phyloP scores from a whole-genome alignment of 2,888 invertebrate species.

The Scaptomyza parva region DNA sequence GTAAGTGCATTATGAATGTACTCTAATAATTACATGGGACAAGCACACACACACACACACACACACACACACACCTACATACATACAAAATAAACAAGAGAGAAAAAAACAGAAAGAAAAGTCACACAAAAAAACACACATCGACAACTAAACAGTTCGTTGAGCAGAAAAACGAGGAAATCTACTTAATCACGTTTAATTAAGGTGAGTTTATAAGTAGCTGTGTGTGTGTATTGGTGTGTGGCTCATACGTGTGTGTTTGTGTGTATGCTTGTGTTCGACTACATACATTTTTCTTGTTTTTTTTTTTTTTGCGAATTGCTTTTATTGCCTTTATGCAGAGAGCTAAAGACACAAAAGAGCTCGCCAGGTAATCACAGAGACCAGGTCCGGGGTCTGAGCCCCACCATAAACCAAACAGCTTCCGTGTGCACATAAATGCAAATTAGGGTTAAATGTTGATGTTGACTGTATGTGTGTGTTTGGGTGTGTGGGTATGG shows the following conservation, averaged over 20 bases:
- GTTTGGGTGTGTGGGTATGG: conserved; percentile 12
- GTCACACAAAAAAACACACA: conserved; percentile 40
- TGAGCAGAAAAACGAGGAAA: conserved; percentile 78
- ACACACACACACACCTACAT: conserved; percentile 20
- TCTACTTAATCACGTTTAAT: conserved; percentile 82
- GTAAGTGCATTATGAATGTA: conserved; percentile 52
- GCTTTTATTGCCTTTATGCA: conserved; percentile 70
- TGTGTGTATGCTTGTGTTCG: conserved; percentile 22
- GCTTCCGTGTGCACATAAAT: conserved; percentile 71
- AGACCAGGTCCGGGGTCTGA: conserved; percentile 21
- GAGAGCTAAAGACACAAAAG: conserved; percentile 67
- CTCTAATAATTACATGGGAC: conserved; percentile 58
- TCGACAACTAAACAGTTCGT: conserved; percentile 77
- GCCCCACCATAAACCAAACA: conserved; percentile 48
- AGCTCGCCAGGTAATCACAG: conserved; percentile 69
- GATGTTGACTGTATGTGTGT: conserved; percentile 40
- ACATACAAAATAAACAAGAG: conserved; percentile 7
- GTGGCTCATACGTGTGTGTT: conserved; percentile 29
- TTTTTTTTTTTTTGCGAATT: conserved; percentile 65
- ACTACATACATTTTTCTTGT: conserved; percentile 31
- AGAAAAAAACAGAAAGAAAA: conserved; percentile 9
- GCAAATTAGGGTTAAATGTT: conserved; percentile 80
- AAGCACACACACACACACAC: conserved; percentile 22
- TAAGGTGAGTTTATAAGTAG: conserved; percentile 80
- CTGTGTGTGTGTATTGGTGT: conserved; percentile 14